phyloP scores from a whole-genome alignment of 2,888 invertebrate species.

The Theretra japonica region DNA sequence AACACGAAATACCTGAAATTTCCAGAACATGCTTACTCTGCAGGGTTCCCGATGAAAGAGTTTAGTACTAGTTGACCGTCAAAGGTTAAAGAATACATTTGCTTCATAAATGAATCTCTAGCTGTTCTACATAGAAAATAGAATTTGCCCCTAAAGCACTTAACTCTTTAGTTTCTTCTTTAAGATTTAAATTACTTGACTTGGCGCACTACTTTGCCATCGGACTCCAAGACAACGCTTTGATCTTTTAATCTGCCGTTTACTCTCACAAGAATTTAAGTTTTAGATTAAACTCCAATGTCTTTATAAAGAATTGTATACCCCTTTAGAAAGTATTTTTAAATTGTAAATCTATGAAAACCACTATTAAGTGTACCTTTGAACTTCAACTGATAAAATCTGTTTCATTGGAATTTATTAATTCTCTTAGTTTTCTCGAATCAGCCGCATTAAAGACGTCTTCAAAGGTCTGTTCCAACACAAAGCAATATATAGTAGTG shows the following conservation, averaged over 20 bases:
- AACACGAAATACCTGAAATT: too few relatives aligned
- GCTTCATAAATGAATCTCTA: background rate
- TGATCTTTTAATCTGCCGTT: conserved; percentile 21
- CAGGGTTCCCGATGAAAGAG: background rate
- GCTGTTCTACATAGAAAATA: background rate
- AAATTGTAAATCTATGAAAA: background rate
- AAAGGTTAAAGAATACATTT: background rate
- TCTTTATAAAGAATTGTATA: background rate
- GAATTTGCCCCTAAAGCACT: conserved; percentile 6
- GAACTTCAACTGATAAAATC: too few relatives aligned
- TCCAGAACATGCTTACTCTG: background rate
- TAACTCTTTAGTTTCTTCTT: conserved; percentile 17
- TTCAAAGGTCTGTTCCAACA: too few relatives aligned
- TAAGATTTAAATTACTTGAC: conserved; percentile 23
- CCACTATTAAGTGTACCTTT: background rate
- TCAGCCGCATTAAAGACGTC: too few relatives aligned
- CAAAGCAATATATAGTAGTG: background rate
- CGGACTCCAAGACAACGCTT: conserved; percentile 20
- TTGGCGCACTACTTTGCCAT: conserved; percentile 11
- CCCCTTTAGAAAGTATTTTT: background rate
- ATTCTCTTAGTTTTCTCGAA: too few relatives aligned
- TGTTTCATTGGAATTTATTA: too few relatives aligned
- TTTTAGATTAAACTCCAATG: conserved; percentile 6
- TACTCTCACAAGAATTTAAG: conserved; percentile 15
- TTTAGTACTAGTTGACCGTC: background rate